These are phyloP conservation scores for Caenorhabditis sinica DNA, from an alignment of 2,888 invertebrate genomes.

Conservation along the genomic window DNA sequence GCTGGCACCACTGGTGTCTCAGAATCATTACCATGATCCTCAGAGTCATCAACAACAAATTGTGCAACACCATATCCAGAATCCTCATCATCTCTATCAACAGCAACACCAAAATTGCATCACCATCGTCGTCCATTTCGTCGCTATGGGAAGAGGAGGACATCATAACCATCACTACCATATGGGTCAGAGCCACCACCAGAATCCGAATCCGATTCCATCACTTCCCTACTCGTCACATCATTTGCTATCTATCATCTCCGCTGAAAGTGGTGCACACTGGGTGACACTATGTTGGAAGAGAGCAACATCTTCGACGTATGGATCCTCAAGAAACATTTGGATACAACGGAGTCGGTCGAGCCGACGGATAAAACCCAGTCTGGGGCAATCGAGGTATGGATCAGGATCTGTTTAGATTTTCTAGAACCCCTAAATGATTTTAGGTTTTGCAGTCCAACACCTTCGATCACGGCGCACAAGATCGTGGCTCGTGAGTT, in stretches of 20 bases:
- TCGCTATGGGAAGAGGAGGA: background rate
- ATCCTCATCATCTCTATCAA: conserved; percentile 29
- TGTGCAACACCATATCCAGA: conserved; percentile 14
- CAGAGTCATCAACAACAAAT: background rate
- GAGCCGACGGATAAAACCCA: no score
- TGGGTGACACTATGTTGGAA: background rate
- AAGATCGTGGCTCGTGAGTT: conserved; percentile 39
- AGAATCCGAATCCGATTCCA: background rate
- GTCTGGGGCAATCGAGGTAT: no score
- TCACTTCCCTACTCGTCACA: conserved; percentile 18
- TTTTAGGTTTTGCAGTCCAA: conserved; percentile 6
- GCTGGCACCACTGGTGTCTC: background rate
- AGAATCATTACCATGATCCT: conserved; percentile 7
- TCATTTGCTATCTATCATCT: conserved; percentile 33
- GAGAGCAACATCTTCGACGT: background rate
- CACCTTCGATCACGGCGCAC: conserved; percentile 12
- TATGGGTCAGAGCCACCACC: background rate
- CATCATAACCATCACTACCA: no score
- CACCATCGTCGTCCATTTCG: no score
- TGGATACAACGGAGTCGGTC: no score
- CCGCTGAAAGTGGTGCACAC: conserved; percentile 3
- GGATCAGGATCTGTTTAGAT: background rate
- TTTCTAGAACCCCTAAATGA: no score
- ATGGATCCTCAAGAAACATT: no score
- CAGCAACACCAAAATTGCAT: no score